Evolutionary conservation across 1,140 invertebrate species (phyloP).

Genomic region (Thalassaphorura encarpata): DNA sequence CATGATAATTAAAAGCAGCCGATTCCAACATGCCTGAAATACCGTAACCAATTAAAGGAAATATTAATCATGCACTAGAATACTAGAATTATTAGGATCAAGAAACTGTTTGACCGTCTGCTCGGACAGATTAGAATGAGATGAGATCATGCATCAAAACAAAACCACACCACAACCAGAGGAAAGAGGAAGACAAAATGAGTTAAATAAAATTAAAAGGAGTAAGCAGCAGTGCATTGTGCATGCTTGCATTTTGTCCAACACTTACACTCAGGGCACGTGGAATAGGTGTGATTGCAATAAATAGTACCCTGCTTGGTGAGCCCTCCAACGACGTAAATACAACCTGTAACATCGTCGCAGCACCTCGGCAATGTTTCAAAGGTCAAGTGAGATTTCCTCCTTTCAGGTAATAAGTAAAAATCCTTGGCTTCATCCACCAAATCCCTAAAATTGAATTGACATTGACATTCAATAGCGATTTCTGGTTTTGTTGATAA

Average conservation of each 20-base stretch:
- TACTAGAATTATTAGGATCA: too few relatives aligned
- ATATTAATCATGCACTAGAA: too few relatives aligned
- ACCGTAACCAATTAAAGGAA: too few relatives aligned
- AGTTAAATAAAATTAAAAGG: not conserved
- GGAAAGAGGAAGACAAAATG: not conserved
- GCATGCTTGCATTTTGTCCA: too few relatives aligned
- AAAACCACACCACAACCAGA: too few relatives aligned
- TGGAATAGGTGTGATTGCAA: conserved; percentile 1
- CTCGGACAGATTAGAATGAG: too few relatives aligned
- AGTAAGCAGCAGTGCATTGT: not conserved
- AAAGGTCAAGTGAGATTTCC: conserved; percentile 62
- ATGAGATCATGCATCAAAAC: too few relatives aligned
- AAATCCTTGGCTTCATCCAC: conserved; percentile 75
- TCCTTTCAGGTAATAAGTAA: conserved; percentile 71
- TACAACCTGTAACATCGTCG: conserved; percentile 62
- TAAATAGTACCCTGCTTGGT: conserved; percentile 57
- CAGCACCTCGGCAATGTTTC: conserved; percentile 63
- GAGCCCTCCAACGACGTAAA: conserved; percentile 79
- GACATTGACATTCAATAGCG: too few relatives aligned
- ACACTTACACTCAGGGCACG: not conserved
- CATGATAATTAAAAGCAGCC: too few relatives aligned
- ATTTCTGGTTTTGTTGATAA: conserved; percentile 4
- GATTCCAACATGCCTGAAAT: too few relatives aligned
- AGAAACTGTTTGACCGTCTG: too few relatives aligned
- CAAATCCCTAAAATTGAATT: conserved; percentile 52